Conservation (phyloP, 2,888 invertebrate species). For the Dynastes hyllus region DNA sequence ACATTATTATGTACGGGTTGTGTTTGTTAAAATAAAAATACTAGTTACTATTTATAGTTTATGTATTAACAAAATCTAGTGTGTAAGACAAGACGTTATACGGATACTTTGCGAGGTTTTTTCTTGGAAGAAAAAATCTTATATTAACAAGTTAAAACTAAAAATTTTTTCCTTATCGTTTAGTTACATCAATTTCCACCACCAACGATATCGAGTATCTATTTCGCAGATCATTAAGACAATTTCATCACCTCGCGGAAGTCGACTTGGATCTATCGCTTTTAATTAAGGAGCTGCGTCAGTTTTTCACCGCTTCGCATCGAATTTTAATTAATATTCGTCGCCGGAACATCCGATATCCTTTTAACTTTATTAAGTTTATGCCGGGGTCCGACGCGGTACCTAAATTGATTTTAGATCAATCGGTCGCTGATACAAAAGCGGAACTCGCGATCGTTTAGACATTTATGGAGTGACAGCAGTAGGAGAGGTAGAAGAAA, state of each 20-base stretch:
- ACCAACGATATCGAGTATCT: not conserved
- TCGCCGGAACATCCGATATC: conserved; percentile 26
- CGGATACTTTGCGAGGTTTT: too few relatives aligned
- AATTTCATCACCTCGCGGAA: not conserved
- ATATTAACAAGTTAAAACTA: not conserved
- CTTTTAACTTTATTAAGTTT: conserved; percentile 24
- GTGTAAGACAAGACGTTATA: too few relatives aligned
- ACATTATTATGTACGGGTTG: too few relatives aligned
- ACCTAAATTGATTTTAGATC: conserved; percentile 19
- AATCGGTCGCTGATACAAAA: not conserved
- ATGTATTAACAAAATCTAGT: too few relatives aligned
- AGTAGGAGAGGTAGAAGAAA: not conserved
- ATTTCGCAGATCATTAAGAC: conserved; percentile 8
- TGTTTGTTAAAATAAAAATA: too few relatives aligned
- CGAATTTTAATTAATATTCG: conserved; percentile 33
- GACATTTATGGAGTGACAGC: not conserved
- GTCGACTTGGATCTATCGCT: not conserved
- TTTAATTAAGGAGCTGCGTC: conserved; percentile 25
- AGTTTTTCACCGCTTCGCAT: conserved; percentile 11
- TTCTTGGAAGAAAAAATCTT: not conserved
- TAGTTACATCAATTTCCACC: not conserved
- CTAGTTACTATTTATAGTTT: too few relatives aligned
- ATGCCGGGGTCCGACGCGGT: not conserved
- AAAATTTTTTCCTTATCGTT: not conserved
- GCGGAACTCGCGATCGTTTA: not conserved